Evolutionary conservation across 2,888 invertebrate species (phyloP), one percentile per base, ranked within the genome.

Genomic region (Clostera curtula): DNA sequence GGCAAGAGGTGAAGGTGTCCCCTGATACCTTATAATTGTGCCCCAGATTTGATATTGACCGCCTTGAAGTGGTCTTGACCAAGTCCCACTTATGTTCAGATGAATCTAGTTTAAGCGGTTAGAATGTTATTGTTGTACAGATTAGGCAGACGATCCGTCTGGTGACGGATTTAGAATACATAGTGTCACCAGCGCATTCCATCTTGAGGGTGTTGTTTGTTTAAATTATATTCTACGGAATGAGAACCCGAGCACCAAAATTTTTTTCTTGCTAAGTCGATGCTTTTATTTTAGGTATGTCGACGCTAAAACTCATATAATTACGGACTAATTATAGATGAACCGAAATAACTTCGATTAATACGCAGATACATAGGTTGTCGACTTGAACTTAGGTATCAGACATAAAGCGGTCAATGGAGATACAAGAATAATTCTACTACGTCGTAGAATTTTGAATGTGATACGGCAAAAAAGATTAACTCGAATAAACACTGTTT

Each of bases 381-480:
- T 24, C 25, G 26, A n/a, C 22, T 31, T 49, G 39, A 47, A 51
- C 43, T 40, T 55, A 43, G 36, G 31, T 47, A 42, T 43, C 34
- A 16, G 15, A 21, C 31, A 4, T 31, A 26, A 30, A 38, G 31
- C 40, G 40, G 41, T 43, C 37, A 40, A 18, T 19, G 7, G 14
- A 5, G 22, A 9, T 11, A 4, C 19, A 7, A 18, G 6, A n/a
- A n/a, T n/a, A n/a, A n/a, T n/a, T n/a, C n/a, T n/a, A n/a, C n/a
- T n/a, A n/a, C n/a, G n/a, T n/a, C n/a, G n/a, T n/a, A n/a, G n/a
- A n/a, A n/a, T n/a, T n/a, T n/a, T n/a, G n/a, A n/a, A n/a, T n/a
- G n/a, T n/a, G n/a, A n/a, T n/a, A n/a, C n/a, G n/a, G n/a, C n/a
- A n/a, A n/a, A n/a, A n/a, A n/a, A n/a, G n/a, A n/a, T n/a, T n/a